Evolutionary conservation across 1,140 invertebrate genomes (phyloP), one percentile per base, ranked within the genome.

Genomic region (Calephelis virginiensis): DNA sequence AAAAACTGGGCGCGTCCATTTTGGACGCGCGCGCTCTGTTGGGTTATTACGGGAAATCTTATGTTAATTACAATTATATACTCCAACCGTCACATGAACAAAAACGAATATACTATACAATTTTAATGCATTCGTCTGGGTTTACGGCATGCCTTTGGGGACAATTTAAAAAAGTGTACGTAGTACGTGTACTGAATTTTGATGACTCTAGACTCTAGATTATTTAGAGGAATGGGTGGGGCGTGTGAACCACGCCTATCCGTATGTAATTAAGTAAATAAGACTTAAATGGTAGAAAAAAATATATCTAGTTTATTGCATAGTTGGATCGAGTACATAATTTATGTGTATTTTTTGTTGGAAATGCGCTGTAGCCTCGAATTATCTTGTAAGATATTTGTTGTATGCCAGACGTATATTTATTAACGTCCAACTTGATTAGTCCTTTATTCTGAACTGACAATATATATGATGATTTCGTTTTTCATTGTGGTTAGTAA

Each of bases 1-100:
- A 87, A 88, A 88, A 88, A 88, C 68, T 75, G 48, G 82, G 45
- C 73, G 66, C 74, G 56, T 67, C 85, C 83, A 81, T 81, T 84
- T 86, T 70, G 71, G 84, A 53, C 64, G 72, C 72, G 80, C 80
- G 82, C 81, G 78, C 73, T 73, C 78, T 72, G 72, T 76, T 68
- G 80, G 72, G 81, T 82, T 85, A 86, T 85, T 86, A 82, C 82
- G 80, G 80, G 80, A 86, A 81, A 78, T 75, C 82, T 86, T 84
- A 88, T 88, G 85, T 86, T 88, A 88, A 88, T 86, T 85, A 83
- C 82, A 81, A 82, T 82, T 83, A 87, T 81, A 80, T 81, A 86
- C 79, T 76, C 72, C 72, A 68, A 77, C 75, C 75, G 74, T 78
- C 76, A 78, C 77, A 80, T 73, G 74, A 77, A 38, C 61, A n/a